Conservation (phyloP, 2,113 vertebrate genomes). For the Pycnonotus jocosus region DNA sequence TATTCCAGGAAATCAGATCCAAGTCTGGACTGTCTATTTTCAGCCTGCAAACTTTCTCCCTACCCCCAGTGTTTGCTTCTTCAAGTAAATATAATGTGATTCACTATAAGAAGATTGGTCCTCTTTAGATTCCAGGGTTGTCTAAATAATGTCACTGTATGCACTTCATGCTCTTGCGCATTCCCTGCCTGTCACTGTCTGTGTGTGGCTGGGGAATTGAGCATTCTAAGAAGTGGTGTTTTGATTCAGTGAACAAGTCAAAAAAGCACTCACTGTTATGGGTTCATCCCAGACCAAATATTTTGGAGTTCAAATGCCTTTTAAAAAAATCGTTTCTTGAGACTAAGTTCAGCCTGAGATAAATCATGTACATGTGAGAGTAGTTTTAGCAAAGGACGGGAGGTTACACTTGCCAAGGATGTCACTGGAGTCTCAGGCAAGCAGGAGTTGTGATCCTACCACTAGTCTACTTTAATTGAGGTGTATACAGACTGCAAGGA, state of each 20-base stretch:
- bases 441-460: neutral
- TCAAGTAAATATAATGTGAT: neutral
- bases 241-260: neutral
- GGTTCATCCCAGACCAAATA: neutral
- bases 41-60: neutral
- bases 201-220: neutral
- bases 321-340: neutral
- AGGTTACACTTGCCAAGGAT: neutral
- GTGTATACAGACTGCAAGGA: neutral
- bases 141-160: neutral
- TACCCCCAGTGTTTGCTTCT: neutral
- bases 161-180: neutral
- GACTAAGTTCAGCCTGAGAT: neutral
- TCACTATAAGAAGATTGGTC: neutral
- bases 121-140: neutral
- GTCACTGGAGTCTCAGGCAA: neutral
- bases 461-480: neutral
- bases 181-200: neutral
- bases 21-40: neutral
- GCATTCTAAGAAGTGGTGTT: neutral
- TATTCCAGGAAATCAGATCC: neutral
- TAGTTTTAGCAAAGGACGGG: neutral
- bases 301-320: neutral
- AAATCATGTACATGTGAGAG: neutral
- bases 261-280: neutral